Percentiles rank a stretch among this genome's conserved stretches.
Conservation (phyloP, 2,797 vertebrate genomes). For the Urocyon cinereoargenteus region DNA sequence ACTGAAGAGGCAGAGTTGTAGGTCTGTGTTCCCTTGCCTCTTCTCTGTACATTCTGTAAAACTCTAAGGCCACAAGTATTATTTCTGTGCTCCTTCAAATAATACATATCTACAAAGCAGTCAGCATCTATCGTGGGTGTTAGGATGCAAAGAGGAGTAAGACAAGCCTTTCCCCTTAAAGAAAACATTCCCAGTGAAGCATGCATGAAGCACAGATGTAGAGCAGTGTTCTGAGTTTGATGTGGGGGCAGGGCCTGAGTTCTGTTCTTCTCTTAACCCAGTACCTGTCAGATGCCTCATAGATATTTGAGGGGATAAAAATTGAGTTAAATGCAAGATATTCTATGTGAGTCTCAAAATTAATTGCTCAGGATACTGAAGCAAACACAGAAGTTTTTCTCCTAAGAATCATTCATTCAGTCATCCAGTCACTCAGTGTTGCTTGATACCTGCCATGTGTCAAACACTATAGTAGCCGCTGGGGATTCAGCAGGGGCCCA, state of each 20-base stretch:
- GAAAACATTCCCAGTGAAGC: not conserved
- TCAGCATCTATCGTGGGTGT: not conserved
- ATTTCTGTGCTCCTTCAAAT: conserved; percentile 13
- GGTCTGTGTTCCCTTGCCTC: not conserved
- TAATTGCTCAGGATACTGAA: conserved; percentile 29
- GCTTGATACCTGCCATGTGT: not conserved
- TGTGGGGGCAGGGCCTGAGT: not conserved
- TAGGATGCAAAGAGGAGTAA: not conserved
- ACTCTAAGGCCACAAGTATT: not conserved
- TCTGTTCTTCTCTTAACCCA: not conserved
- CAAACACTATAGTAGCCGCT: not conserved
- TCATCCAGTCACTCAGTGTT: not conserved
- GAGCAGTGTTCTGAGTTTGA: not conserved
- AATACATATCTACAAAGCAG: not conserved
- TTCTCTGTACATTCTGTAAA: conserved; percentile 27
- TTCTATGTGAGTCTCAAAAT: not conserved
- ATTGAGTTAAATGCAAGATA: not conserved
- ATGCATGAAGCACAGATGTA: not conserved
- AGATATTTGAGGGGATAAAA: not conserved
- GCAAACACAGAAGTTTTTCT: not conserved
- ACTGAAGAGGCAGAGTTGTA: not conserved
- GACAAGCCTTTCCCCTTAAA: not conserved
- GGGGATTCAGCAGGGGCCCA: not conserved
- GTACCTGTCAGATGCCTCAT: not conserved
- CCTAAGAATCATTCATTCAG: not conserved